Base-by-base conservation (phyloP, 2,797 vertebrate species). In the Phoeniculus purpureus region DNA sequence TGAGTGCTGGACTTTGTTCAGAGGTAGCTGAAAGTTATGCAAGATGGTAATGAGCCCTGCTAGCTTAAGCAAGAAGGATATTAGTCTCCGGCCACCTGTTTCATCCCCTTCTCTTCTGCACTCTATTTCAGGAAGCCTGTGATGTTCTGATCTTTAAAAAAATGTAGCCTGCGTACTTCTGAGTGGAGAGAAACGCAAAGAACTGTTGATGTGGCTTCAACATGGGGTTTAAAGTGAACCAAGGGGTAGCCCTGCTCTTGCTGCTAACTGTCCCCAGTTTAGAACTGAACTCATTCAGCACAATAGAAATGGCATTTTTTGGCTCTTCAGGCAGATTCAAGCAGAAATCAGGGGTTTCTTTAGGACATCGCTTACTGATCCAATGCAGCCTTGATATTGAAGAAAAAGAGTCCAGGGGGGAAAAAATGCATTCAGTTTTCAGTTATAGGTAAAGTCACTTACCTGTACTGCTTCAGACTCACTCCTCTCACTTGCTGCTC, bases 1-100 rank as follows among this genome's bases (percentile, higher is more conserved):
- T n/a, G 37, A 85, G 75, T 31, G 43, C 51, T 68, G 65, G 54
- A 85, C 70, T 85, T 93, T 48, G 43, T 68, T 89, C 65, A 85
- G 43, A 91, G n/a, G 58, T 92, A 94, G 21, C 26, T 82, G 66
- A 90, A 92, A 85, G 81, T 86, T 89, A 89, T 52, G 45, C 48
- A 93, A 94, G 95, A 89, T 25, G 43, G 45, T 86, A 91, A 86
- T 40, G 55, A 94, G 68, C 80, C 3, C 58, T 59, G 43, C 64
- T 87, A 83, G 40, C 40, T 78, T 89, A 80, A 82, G 81, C 75
- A 93, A 88, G 71, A 86, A 92, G 68, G 81, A 82, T 37, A 59
- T 77, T 68, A 92, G 34, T 60, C 67, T 60, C 85, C 71, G 92
- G 54, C 29, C n/a, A 74, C 60, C 8, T 7, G 0, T 68, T 80